These are phyloP conservation scores for Heteronetta atricapilla DNA, from an alignment of 2,113 vertebrate species.

Conservation along the genomic window DNA sequence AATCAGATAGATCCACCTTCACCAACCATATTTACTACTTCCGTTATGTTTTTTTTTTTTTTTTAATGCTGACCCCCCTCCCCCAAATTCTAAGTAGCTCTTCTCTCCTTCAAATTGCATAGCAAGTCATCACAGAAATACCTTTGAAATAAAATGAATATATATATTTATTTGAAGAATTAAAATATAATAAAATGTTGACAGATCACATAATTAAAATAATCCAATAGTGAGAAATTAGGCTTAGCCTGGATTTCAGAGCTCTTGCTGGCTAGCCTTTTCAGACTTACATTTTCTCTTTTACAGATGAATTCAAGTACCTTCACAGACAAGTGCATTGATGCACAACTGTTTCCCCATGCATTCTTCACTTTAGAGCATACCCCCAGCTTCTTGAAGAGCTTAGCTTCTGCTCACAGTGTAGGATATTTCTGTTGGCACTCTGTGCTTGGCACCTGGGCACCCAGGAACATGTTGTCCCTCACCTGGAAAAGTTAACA, in stretches of 20 bases:
- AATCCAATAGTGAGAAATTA: neutral
- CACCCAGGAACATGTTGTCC: neutral
- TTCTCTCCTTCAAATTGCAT: neutral
- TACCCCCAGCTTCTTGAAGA: neutral
- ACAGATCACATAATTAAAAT: neutral
- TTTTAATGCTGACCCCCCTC: neutral
- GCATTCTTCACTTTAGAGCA: neutral
- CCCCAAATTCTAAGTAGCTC: neutral
- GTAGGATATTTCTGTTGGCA: neutral
- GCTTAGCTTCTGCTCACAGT: neutral
- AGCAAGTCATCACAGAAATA: neutral
- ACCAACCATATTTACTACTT: neutral
- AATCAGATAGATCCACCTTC: neutral
- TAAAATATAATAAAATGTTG: neutral
- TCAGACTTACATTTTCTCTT: neutral
- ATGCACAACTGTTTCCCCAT: neutral
- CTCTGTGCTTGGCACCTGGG: fast-evolving
- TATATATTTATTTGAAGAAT: neutral
- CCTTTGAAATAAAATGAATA: neutral
- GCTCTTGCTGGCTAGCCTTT: neutral
- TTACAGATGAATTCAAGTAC: neutral
- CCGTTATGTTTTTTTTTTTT: neutral
- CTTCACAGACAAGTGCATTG: neutral
- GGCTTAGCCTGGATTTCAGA: neutral
- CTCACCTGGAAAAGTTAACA: neutral